Percentiles rank a stretch among this genome's conserved stretches.
Conservation (phyloP, 2,113 vertebrate species). For the Nettapus auritus region DNA sequence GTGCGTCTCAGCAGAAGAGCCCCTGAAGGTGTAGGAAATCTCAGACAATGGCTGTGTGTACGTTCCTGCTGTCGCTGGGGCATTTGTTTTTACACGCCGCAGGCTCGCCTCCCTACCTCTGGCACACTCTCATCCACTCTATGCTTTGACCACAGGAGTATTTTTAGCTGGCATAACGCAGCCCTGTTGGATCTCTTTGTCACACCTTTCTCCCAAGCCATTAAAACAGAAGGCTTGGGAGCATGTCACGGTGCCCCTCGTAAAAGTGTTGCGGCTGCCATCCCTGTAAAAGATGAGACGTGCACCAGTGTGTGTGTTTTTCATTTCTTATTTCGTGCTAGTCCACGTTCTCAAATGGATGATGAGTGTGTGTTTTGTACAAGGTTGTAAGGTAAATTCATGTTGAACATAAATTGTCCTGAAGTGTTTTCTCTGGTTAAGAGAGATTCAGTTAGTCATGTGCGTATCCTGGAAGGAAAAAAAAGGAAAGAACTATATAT, state of each 20-base stretch:
- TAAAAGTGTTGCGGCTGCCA: neutral
- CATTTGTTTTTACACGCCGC: conserved; percentile 8
- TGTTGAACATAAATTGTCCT: neutral
- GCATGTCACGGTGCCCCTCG: rapidly evolving
- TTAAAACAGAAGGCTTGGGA: neutral
- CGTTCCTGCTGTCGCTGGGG: neutral
- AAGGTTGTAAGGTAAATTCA: neutral
- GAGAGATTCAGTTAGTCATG: neutral
- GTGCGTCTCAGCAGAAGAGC: conserved; percentile 61
- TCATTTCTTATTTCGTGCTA: neutral
- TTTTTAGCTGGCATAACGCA: conserved; percentile 25
- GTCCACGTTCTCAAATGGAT: neutral
- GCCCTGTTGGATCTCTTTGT: neutral
- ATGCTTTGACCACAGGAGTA: conserved; percentile 12
- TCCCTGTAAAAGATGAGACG: neutral
- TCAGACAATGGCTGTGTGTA: conserved; percentile 30
- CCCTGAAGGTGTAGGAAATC: conserved; percentile 61
- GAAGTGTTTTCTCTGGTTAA: neutral
- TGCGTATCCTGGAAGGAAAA: neutral
- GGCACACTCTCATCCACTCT: neutral
- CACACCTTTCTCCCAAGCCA: neutral
- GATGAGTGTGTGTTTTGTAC: neutral
- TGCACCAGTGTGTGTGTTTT: neutral
- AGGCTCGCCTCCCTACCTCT: neutral
- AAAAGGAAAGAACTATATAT: neutral